Conservation (phyloP, 2,888 invertebrate species). For the Trissolcus brochymenae region DNA sequence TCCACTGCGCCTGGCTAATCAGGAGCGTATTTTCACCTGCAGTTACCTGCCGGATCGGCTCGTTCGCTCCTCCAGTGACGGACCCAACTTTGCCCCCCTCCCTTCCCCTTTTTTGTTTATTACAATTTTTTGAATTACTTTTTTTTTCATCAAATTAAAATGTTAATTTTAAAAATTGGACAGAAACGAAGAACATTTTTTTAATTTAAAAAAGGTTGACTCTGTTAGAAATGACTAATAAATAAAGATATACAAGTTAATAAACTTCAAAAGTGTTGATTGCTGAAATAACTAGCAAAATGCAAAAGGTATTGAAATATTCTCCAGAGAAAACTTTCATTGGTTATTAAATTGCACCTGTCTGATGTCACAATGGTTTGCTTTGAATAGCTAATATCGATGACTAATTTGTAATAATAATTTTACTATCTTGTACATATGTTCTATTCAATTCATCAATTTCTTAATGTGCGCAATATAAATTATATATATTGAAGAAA, state of each 20-base stretch:
- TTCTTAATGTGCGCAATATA: no score
- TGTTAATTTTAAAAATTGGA: neutral
- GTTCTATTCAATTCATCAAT: neutral
- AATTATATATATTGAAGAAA: no score
- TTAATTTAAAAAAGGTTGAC: neutral
- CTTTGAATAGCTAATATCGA: constrained; percentile 37
- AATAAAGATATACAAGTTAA: no score
- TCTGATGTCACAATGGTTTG: constrained; percentile 28
- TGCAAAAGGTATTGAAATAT: no score
- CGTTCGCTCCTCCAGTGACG: neutral
- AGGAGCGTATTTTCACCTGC: constrained; percentile 65
- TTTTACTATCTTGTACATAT: neutral
- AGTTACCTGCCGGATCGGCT: constrained; percentile 27
- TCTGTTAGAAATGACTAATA: no score
- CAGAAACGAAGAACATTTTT: neutral
- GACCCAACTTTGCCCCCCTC: neutral
- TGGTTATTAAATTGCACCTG: no score
- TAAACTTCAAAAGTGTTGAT: no score
- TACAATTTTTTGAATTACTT: neutral
- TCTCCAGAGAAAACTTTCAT: no score
- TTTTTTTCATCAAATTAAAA: neutral
- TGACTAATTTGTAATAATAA: constrained; percentile 34
- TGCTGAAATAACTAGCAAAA: no score
- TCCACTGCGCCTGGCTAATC: constrained; percentile 65
- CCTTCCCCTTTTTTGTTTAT: no score